A percentile compares a stretch with the other conserved stretches of the same genome.
Conservation (phyloP, 2,113 vertebrate species). For the Calcarius ornatus region DNA sequence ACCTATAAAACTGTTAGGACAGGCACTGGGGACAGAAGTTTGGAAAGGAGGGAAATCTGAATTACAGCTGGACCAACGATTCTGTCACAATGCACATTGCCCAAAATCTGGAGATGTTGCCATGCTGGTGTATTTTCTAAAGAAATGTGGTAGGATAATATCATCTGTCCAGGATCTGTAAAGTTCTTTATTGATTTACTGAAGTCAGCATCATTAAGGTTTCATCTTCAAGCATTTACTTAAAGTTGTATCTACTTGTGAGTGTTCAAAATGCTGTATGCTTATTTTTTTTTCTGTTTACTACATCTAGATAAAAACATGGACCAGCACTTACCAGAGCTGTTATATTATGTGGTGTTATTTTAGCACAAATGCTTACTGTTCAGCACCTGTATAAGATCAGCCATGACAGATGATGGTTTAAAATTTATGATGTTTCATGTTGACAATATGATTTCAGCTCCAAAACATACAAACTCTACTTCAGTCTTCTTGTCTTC, state of each 20-base stretch:
- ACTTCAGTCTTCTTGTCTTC: neutral
- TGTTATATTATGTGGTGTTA: neutral
- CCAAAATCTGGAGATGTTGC: neutral
- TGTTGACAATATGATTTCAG: neutral
- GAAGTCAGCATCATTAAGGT: neutral
- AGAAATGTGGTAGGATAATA: neutral
- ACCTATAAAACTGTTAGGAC: neutral
- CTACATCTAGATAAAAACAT: neutral
- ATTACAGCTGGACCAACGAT: neutral
- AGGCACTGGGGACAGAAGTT: neutral
- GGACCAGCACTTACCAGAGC: neutral
- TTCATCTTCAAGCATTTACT: neutral
- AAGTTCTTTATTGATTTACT: neutral
- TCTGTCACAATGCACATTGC: neutral
- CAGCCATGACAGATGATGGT: neutral
- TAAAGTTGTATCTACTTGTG: neutral
- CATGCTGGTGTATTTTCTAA: neutral
- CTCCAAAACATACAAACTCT: neutral
- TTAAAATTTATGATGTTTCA: slow-evolving; percentile 24
- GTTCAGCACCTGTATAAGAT: neutral
- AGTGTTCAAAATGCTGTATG: neutral
- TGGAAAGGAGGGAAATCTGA: neutral
- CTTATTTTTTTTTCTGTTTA: neutral
- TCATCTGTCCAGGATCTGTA: neutral
- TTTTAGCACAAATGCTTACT: neutral